Conservation (phyloP, 2,888 invertebrate genomes). For the Heliconius aoede region DNA sequence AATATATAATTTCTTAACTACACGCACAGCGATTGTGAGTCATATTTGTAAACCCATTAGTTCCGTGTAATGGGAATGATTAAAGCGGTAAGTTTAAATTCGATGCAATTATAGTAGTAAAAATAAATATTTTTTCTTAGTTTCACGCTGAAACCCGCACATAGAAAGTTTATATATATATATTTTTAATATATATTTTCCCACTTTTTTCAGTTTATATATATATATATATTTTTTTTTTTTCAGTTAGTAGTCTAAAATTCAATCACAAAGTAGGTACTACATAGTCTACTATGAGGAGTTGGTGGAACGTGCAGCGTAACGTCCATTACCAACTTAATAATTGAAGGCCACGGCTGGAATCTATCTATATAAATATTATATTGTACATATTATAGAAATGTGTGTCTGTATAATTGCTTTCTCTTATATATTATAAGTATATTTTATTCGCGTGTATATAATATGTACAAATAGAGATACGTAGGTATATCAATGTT, state of each 20-base stretch:
- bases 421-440: too few species aligned
- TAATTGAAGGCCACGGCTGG: neutral
- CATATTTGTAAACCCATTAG: neutral
- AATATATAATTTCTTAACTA: neutral
- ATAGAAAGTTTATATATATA: too few species aligned
- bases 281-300: neutral
- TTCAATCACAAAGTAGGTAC: neutral
- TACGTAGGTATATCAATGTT: too few species aligned
- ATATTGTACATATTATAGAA: too few species aligned
- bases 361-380: neutral
- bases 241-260: neutral
- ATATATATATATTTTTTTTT: too few species aligned
- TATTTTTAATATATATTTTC: too few species aligned
- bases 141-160: too few species aligned
- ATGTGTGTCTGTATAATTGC: too few species aligned
- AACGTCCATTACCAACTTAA: neutral
- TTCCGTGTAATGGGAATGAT: constrained; percentile 1
- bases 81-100: neutral
- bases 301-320: neutral
- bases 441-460: too few species aligned
- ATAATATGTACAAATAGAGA: too few species aligned
- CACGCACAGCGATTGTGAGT: too few species aligned
- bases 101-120: neutral
- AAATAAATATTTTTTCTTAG: neutral
- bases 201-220: too few species aligned